Conservation (phyloP, 2,888 invertebrate species). For the Boloria selene region DNA sequence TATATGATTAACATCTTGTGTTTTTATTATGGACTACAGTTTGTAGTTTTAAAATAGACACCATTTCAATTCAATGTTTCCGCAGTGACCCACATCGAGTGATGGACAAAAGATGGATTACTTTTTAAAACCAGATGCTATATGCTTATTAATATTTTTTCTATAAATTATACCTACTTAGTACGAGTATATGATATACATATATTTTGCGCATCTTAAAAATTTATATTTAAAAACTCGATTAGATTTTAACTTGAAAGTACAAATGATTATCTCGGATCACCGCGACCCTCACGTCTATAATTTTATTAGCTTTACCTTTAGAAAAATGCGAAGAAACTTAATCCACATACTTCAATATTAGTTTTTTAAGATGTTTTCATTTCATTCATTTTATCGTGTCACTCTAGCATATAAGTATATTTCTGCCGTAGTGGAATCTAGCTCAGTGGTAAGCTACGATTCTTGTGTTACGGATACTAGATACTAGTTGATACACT, state of each 20-base stretch:
- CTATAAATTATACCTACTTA: not conserved
- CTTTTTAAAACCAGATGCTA: slow-evolving; percentile 23
- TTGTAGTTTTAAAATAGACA: slow-evolving; percentile 51
- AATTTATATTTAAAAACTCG: not conserved
- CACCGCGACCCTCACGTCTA: not conserved
- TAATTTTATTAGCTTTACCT: not conserved
- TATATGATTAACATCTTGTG: slow-evolving; percentile 31
- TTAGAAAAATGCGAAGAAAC: not conserved
- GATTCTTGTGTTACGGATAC: too few species aligned
- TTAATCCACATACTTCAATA: not conserved
- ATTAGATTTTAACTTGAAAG: not conserved
- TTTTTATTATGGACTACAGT: slow-evolving; percentile 37
- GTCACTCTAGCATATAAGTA: too few species aligned
- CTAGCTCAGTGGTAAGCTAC: too few species aligned
- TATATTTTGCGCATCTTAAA: not conserved
- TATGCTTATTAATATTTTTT: not conserved
- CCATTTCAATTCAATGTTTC: slow-evolving; percentile 53
- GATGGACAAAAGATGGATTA: slow-evolving; percentile 60
- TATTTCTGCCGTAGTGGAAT: too few species aligned
- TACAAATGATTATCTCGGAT: not conserved
- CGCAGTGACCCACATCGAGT: slow-evolving; percentile 65
- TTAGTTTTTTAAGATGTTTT: too few species aligned
- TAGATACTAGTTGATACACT: too few species aligned
- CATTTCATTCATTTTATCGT: too few species aligned
- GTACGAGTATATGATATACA: not conserved